Percentiles rank a stretch among this genome's conserved stretches.
phyloP scores from a whole-genome alignment of 2,888 invertebrate species.

The Bimastos eiseni region DNA sequence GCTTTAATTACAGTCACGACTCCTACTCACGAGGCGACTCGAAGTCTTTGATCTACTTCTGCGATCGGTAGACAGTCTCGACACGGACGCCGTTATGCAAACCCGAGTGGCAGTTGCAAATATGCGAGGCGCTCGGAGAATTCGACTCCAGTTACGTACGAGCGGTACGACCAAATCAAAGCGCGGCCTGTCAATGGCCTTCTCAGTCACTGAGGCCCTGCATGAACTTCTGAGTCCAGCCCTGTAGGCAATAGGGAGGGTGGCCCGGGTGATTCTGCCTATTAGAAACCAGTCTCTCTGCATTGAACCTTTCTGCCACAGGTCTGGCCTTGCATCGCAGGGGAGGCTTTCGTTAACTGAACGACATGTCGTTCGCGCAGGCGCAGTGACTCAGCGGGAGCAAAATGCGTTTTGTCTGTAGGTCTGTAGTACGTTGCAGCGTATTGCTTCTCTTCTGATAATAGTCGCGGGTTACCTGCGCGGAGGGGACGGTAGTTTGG shows the following conservation, averaged over 20 bases:
- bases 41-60: background rate
- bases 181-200: background rate
- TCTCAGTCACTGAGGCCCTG: background rate
- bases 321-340: background rate
- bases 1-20: background rate
- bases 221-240: background rate
- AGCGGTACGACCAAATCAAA: background rate
- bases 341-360: background rate
- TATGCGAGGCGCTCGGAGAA: conserved; percentile 1
- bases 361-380: background rate
- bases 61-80: background rate
- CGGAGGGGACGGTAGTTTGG: background rate
- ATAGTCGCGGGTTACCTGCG: conserved; percentile 13
- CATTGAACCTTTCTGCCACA: background rate
- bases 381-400: background rate
- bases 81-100: background rate
- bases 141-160: background rate
- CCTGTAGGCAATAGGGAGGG: background rate
- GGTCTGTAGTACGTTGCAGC: background rate
- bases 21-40: background rate
- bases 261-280: background rate
- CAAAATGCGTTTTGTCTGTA: background rate
- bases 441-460: background rate
- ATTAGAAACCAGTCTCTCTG: background rate
- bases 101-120: background rate